Evolutionary conservation across 2,113 vertebrate genomes (phyloP).

Genomic region (Coreoperca whiteheadi): DNA sequence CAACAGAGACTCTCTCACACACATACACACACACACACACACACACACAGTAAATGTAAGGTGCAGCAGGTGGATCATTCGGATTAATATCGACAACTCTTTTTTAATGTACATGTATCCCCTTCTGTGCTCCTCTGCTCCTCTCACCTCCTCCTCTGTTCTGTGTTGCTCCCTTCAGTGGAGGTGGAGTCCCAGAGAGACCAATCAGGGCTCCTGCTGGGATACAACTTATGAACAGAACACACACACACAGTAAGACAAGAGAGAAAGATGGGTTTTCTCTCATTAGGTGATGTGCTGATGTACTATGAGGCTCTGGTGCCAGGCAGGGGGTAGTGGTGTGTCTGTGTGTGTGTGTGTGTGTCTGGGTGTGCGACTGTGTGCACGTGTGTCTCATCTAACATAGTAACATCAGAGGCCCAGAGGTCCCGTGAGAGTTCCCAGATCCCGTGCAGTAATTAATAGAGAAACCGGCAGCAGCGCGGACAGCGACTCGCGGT

Average conservation of each 20-base stretch:
- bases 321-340: slow-evolving; percentile 27
- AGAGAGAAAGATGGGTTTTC: slow-evolving; percentile 38
- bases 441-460: slow-evolving; percentile 64
- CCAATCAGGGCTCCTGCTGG: slow-evolving; percentile 76
- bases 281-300: slow-evolving; percentile 65
- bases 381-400: slow-evolving; percentile 42
- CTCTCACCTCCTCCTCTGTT: slow-evolving; percentile 47
- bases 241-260: neutral
- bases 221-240: slow-evolving; percentile 66
- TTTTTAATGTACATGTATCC: slow-evolving; percentile 14
- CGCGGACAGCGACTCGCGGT: slow-evolving; percentile 51
- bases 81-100: slow-evolving; percentile 36
- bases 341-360: slow-evolving; percentile 1
- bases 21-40: neutral
- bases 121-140: slow-evolving; percentile 30
- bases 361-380: neutral
- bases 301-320: slow-evolving; percentile 39
- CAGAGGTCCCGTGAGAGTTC: slow-evolving; percentile 65
- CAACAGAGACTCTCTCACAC: slow-evolving; percentile 26
- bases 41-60: neutral
- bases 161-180: slow-evolving; percentile 43
- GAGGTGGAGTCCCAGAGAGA: slow-evolving; percentile 76
- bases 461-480: slow-evolving; percentile 56
- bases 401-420: slow-evolving; percentile 70
- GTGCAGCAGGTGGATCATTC: neutral